These are phyloP conservation scores for Glaucomys volans DNA, from an alignment of 2,113 vertebrate genomes.

Conservation along the genomic window DNA sequence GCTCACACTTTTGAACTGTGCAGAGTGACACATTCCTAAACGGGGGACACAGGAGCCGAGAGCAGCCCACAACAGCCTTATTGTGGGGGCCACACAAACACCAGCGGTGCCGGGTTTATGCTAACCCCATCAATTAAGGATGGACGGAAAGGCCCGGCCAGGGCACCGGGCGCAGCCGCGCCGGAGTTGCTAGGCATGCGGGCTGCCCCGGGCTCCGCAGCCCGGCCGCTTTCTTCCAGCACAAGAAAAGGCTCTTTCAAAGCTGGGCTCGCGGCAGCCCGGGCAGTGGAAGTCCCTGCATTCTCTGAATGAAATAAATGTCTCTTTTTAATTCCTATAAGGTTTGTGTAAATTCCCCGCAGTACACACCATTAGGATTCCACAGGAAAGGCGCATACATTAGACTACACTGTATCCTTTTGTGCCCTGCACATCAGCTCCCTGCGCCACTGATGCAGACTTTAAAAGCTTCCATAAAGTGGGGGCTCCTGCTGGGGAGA, in stretches of 20 bases:
- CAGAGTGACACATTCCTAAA: constrained; percentile 85
- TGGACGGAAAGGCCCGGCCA: constrained; percentile 81
- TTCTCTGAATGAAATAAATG: constrained; percentile 89
- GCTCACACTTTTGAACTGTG: constrained; percentile 86
- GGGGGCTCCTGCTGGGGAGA: constrained; percentile 84
- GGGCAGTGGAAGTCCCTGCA: constrained; percentile 86
- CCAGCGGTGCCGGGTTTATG: constrained; percentile 84
- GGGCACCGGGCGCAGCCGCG: constrained; percentile 83
- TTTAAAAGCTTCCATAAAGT: constrained; percentile 86
- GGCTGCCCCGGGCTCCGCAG: constrained; percentile 82
- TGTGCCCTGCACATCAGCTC: constrained; percentile 84
- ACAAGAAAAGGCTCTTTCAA: constrained; percentile 90
- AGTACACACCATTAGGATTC: constrained; percentile 85
- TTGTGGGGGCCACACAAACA: constrained; percentile 86
- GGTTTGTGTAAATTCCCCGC: constrained; percentile 84
- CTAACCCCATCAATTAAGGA: constrained; percentile 89
- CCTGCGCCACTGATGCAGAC: constrained; percentile 82
- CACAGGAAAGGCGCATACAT: constrained; percentile 86
- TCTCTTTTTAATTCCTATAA: constrained; percentile 86
- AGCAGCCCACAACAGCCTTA: constrained; percentile 84
- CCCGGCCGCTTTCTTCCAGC: constrained; percentile 86
- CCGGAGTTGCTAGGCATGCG: constrained; percentile 87
- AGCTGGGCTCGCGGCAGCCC: constrained; percentile 78
- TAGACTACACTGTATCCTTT: constrained; percentile 87
- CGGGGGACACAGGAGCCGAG: constrained; percentile 82